A percentile compares a stretch with the other conserved stretches of the same genome.
Conservation (phyloP, 2,888 invertebrate species). For the Steinernema scapterisci region DNA sequence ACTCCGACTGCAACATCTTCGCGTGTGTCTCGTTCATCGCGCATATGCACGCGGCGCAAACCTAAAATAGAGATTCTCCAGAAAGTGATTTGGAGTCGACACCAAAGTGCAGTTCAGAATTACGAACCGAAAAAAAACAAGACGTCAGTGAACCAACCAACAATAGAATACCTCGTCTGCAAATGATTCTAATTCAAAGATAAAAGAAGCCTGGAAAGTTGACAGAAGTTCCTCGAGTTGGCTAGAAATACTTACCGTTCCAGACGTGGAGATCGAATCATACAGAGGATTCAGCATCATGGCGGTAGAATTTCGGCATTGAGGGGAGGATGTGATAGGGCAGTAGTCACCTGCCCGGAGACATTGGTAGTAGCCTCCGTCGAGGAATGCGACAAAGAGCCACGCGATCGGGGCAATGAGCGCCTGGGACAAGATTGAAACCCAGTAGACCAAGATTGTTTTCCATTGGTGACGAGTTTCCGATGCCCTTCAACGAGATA, state of each 20-base stretch:
- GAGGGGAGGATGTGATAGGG: slow-evolving; percentile 38
- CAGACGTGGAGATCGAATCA: background rate
- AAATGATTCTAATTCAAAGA: background rate
- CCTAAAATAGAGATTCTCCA: slow-evolving; percentile 42
- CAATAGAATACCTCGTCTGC: background rate
- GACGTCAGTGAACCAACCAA: background rate
- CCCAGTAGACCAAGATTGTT: slow-evolving; percentile 55
- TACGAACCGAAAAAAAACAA: background rate
- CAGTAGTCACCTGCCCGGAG: slow-evolving; percentile 54
- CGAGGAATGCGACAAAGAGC: slow-evolving; percentile 61
- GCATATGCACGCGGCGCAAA: slow-evolving; percentile 59
- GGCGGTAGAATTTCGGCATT: slow-evolving; percentile 48
- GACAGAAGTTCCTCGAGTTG: background rate
- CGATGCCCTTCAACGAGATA: slow-evolving; percentile 39
- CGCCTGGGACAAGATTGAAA: slow-evolving; percentile 49
- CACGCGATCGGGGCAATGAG: slow-evolving; percentile 59
- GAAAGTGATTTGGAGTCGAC: background rate
- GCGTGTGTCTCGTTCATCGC: slow-evolving; percentile 43
- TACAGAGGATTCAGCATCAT: background rate
- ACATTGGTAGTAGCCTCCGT: slow-evolving; percentile 60
- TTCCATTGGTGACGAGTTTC: slow-evolving; percentile 53
- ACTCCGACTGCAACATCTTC: slow-evolving; percentile 54
- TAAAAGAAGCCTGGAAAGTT: background rate
- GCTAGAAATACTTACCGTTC: background rate
- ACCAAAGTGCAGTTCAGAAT: background rate